phyloP scores from a whole-genome alignment of 2,888 invertebrate genomes.

The Tenthredo scrophulariae region DNA sequence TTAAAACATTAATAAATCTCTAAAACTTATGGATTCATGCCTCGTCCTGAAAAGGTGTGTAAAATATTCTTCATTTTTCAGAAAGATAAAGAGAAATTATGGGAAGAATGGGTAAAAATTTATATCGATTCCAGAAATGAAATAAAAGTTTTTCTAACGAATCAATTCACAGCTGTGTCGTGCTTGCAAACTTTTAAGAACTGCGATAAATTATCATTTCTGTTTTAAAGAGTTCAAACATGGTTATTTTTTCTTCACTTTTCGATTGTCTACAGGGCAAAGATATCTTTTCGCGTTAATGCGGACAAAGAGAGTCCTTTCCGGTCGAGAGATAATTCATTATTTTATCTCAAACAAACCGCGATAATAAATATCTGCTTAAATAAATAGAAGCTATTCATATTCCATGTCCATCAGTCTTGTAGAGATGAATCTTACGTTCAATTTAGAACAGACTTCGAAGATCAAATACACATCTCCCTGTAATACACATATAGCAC shows the following conservation, averaged over 20 bases:
- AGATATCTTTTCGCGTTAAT: conserved; percentile 13
- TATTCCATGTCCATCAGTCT: neutral
- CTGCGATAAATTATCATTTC: neutral
- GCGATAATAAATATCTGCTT: neutral
- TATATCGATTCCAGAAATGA: neutral
- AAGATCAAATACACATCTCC: neutral
- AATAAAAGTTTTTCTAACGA: neutral
- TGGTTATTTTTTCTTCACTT: neutral
- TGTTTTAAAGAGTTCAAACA: neutral
- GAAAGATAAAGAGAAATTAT: neutral
- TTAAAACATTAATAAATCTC: neutral
- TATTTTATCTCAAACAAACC: neutral
- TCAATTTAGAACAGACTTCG: neutral
- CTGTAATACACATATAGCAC: neutral
- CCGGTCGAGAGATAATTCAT: conserved; percentile 38
- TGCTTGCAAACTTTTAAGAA: neutral
- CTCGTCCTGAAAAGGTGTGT: neutral
- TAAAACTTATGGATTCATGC: neutral
- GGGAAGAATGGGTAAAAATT: neutral
- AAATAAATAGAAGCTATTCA: conserved; percentile 3
- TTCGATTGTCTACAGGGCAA: conserved; percentile 11
- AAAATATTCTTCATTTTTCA: neutral
- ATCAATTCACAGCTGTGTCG: neutral
- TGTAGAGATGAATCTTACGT: neutral
- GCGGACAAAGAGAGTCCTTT: neutral